Conservation (phyloP, 92 coral and sea anemone genomes). For the Epizoanthus illoricatus region DNA sequence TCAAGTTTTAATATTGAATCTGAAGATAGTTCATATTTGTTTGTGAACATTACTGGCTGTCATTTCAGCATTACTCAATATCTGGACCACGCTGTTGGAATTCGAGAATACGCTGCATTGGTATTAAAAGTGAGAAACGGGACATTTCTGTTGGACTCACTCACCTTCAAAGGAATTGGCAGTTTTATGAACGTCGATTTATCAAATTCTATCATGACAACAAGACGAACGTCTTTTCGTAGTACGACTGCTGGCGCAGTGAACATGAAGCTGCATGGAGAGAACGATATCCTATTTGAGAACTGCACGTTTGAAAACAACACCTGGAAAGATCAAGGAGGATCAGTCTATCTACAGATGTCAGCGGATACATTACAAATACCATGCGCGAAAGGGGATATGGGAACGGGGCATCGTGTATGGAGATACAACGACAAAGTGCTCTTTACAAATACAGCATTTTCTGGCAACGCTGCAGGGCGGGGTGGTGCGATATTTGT, state of each 20-base stretch:
- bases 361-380: neutral
- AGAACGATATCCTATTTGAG: conserved; percentile 3
- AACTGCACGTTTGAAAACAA: conserved; percentile 20
- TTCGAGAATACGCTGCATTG: neutral
- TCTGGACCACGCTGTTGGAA: no score
- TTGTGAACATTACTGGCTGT: neutral
- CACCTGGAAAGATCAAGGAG: neutral
- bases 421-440: conserved; percentile 35
- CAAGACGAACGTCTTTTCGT: neutral
- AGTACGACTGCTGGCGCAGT: conserved; percentile 14
- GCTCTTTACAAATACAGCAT: neutral
- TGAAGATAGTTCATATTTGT: neutral
- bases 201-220: neutral
- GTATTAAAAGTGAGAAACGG: neutral
- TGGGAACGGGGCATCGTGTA: neutral
- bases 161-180: neutral
- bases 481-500: conserved; percentile 1
- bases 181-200: neutral
- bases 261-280: neutral
- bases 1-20: neutral
- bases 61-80: neutral
- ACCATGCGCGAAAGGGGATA: neutral
- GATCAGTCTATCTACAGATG: conserved; percentile 9
- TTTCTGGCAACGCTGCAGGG: conserved; percentile 22
- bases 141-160: neutral